phyloP scores from a whole-genome alignment of 1,140 invertebrate genomes.

The Drosophila mojavensis region DNA sequence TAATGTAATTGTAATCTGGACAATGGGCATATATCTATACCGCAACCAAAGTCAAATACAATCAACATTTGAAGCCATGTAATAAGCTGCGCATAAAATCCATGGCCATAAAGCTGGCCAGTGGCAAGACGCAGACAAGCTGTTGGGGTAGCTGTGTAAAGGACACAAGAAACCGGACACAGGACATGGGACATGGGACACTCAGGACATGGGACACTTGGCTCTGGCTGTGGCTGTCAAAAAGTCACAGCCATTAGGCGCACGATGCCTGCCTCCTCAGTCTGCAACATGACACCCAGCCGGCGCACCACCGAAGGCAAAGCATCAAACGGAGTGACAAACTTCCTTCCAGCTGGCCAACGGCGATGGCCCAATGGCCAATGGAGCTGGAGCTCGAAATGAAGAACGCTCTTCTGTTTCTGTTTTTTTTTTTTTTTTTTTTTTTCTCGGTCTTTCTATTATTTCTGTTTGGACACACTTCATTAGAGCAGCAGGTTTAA shows the following conservation, averaged over 20 bases:
- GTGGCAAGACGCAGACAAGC: slow-evolving; percentile 47
- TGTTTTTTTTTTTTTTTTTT: too few relatives aligned
- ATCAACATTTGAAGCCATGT: slow-evolving; percentile 66
- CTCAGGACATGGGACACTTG: slow-evolving; percentile 38
- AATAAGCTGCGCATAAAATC: slow-evolving; percentile 72
- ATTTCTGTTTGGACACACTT: slow-evolving; percentile 38
- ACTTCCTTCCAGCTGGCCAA: slow-evolving; percentile 30
- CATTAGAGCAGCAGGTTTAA: slow-evolving; percentile 60
- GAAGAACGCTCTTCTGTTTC: neutral
- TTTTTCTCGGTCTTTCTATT: neutral
- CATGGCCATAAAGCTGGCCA: slow-evolving; percentile 63
- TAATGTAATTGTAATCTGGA: slow-evolving; percentile 13
- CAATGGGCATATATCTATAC: slow-evolving; percentile 16
- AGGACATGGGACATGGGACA: neutral
- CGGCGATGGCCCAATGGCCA: neutral
- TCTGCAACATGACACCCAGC: slow-evolving; percentile 1
- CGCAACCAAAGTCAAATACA: slow-evolving; percentile 55
- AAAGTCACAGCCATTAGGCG: slow-evolving; percentile 82
- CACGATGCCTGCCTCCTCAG: slow-evolving; percentile 26
- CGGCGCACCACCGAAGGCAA: neutral
- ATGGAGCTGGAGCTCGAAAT: neutral
- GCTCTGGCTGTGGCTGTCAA: slow-evolving; percentile 58
- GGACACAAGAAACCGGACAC: slow-evolving; percentile 2
- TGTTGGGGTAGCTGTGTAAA: slow-evolving; percentile 1
- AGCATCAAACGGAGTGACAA: slow-evolving; percentile 33